Conservation (phyloP, 2,888 invertebrate genomes). For the Pristionchus japonicus region DNA sequence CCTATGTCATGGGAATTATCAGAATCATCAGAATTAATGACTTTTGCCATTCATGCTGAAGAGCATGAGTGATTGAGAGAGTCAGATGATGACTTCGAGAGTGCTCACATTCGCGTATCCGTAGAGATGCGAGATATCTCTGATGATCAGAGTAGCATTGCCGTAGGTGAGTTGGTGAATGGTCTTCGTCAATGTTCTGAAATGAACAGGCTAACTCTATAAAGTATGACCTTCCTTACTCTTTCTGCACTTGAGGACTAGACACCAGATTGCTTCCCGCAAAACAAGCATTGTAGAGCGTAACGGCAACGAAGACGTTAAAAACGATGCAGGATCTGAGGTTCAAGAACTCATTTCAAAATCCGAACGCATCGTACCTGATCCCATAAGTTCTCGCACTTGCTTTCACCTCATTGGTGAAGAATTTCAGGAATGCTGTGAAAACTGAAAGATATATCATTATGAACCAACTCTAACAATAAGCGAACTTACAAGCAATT, state of each 20-base stretch:
- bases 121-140: neutral
- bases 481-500: neutral
- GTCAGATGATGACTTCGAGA: too few relatives aligned
- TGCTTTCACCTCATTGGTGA: neutral
- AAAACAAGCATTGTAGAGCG: neutral
- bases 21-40: too few relatives aligned
- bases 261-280: neutral
- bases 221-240: neutral
- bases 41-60: too few relatives aligned
- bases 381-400: neutral
- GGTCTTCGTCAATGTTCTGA: neutral
- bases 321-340: constrained; percentile 9
- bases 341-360: too few relatives aligned
- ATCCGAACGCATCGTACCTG: neutral
- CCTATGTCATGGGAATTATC: too few relatives aligned
- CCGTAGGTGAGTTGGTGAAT: neutral
- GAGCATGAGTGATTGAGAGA: too few relatives aligned
- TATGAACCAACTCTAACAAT: neutral
- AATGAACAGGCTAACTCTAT: neutral
- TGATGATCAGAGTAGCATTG: neutral
- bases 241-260: neutral
- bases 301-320: neutral
- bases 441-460: neutral
- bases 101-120: neutral
- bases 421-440: neutral